Percentiles rank a stretch among this genome's conserved stretches.
Conservation (phyloP, 2,797 vertebrate species). For the Heliangelus exortis region DNA sequence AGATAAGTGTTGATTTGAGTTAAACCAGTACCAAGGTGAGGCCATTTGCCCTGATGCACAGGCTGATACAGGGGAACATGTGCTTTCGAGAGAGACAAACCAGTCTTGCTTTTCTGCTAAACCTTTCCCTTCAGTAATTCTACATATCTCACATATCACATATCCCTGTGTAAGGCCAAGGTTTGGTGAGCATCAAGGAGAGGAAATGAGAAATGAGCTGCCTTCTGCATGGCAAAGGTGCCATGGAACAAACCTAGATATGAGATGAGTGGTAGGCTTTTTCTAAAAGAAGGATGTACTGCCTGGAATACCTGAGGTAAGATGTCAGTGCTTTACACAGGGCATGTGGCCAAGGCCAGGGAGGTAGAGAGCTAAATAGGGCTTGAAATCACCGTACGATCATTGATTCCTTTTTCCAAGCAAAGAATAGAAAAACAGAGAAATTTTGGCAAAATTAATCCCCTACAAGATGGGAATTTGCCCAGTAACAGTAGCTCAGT, state of each 20-base stretch:
- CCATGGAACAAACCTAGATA: not conserved
- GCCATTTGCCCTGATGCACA: not conserved
- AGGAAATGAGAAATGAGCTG: not conserved
- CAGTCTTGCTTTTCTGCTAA: not conserved
- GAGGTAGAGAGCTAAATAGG: not conserved
- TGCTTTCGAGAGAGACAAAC: not conserved
- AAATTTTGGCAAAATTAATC: not conserved
- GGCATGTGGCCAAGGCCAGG: not conserved
- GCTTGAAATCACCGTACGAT: not conserved
- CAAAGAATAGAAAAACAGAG: not conserved
- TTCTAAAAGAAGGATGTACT: accelerated
- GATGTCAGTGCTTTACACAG: not conserved
- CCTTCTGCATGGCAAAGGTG: not conserved
- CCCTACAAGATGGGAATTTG: not conserved
- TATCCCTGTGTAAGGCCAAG: not conserved
- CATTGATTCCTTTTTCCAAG: not conserved
- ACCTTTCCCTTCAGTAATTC: not conserved
- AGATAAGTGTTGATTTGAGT: not conserved
- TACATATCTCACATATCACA: not conserved
- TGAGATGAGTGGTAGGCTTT: not conserved
- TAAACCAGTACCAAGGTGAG: not conserved
- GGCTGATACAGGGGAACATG: not conserved
- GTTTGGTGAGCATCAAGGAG: not conserved
- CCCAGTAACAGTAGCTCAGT: not conserved
- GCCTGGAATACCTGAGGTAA: not conserved